phyloP scores from a whole-genome alignment of 2,797 vertebrate genomes.

The Hippopotamyrus pictus region DNA sequence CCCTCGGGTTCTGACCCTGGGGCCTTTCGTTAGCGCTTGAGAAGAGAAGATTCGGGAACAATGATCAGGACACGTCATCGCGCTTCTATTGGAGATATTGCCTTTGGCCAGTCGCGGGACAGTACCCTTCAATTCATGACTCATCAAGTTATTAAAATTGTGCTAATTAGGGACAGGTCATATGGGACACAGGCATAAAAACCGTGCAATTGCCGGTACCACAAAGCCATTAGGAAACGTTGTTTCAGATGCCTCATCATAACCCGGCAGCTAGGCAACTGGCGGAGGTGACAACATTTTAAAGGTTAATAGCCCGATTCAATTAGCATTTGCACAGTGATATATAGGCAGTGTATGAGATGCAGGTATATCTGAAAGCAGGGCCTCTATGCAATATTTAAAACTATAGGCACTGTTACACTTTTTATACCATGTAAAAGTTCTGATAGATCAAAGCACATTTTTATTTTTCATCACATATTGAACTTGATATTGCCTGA shows the following conservation, averaged over 20 bases:
- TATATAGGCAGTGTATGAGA: not conserved
- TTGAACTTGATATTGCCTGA: not conserved
- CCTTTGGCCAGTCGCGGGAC: not conserved
- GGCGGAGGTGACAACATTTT: not conserved
- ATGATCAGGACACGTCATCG: not conserved
- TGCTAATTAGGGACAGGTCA: not conserved
- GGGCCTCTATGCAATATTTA: not conserved
- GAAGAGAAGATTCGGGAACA: not conserved
- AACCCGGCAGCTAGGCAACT: not conserved
- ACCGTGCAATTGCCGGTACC: not conserved
- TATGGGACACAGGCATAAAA: not conserved
- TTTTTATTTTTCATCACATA: not conserved
- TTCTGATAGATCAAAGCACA: not conserved
- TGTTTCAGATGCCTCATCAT: not conserved
- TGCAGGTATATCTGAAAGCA: not conserved
- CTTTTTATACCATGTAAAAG: not conserved
- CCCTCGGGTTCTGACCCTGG: not conserved
- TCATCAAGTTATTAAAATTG: constrained; percentile 3
- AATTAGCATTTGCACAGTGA: not conserved
- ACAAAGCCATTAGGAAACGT: not conserved
- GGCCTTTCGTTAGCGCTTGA: not conserved
- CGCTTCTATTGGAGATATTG: not conserved
- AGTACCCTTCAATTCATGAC: not conserved
- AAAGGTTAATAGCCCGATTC: not conserved
- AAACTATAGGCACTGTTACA: not conserved